phyloP scores from a whole-genome alignment of 2,888 invertebrate species.

The Tholera decimalis region DNA sequence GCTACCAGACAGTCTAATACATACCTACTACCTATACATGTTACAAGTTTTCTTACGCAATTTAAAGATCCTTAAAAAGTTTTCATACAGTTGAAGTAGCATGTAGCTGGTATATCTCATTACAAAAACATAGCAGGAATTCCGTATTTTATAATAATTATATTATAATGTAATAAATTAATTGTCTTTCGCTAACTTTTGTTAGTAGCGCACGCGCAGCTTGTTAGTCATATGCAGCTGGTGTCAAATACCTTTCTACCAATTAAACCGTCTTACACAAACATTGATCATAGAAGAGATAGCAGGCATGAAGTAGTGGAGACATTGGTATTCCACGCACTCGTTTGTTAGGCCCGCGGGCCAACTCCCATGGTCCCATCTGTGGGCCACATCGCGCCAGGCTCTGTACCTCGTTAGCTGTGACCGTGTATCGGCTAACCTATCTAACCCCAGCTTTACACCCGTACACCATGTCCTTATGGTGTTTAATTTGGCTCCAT shows the following conservation, averaged over 20 bases:
- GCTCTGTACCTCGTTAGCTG: slow-evolving; percentile 74
- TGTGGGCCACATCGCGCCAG: slow-evolving; percentile 51
- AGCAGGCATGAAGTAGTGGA: slow-evolving; percentile 22
- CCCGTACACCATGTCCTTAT: slow-evolving; percentile 34
- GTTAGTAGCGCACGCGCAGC: slow-evolving; percentile 9
- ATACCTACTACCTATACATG: no score
- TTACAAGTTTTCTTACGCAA: slow-evolving; percentile 1
- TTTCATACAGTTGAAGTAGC: neutral
- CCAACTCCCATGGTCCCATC: slow-evolving; percentile 48
- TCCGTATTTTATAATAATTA: neutral
- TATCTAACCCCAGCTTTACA: slow-evolving; percentile 70
- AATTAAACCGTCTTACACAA: slow-evolving; percentile 50
- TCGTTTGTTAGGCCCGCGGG: slow-evolving; percentile 36
- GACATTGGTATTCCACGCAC: slow-evolving; percentile 49
- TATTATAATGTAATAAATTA: slow-evolving; percentile 20
- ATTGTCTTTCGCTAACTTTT: neutral
- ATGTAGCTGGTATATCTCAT: neutral
- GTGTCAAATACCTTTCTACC: slow-evolving; percentile 37
- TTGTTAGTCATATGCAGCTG: slow-evolving; percentile 18
- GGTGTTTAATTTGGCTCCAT: slow-evolving; percentile 33
- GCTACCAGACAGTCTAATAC: neutral
- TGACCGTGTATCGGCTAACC: slow-evolving; percentile 75
- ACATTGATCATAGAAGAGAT: slow-evolving; percentile 41
- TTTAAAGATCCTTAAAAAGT: neutral
- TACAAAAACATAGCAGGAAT: slow-evolving; percentile 9